Conservation (phyloP, 2,888 invertebrate genomes). For the Globia sparganii region DNA sequence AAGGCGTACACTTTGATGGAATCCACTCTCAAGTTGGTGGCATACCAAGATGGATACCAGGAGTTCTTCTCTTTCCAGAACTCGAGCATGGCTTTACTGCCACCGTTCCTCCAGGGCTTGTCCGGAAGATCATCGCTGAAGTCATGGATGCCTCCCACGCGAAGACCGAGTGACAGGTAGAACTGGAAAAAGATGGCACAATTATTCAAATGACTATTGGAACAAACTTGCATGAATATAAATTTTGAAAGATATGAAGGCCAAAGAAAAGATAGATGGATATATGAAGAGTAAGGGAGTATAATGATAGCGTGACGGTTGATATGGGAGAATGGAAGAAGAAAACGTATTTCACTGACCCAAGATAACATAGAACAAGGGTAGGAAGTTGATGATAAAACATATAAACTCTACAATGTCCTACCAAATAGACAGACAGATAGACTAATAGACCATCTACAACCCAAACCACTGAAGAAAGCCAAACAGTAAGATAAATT, state of each 20-base stretch:
- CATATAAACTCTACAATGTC: no score
- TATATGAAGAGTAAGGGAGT: neutral
- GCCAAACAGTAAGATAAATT: neutral
- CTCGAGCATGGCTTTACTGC: slow-evolving; percentile 91
- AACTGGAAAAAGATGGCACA: slow-evolving; percentile 87
- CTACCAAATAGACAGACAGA: neutral
- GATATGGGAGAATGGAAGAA: no score
- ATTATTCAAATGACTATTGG: neutral
- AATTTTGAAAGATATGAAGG: neutral
- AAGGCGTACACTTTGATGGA: slow-evolving; percentile 91
- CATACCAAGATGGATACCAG: slow-evolving; percentile 92
- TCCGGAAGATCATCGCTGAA: slow-evolving; percentile 91
- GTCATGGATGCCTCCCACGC: slow-evolving; percentile 94
- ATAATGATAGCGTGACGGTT: neutral
- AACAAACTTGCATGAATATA: neutral
- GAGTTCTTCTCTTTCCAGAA: slow-evolving; percentile 92
- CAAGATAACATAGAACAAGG: neutral
- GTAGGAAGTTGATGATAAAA: neutral
- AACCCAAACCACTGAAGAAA: neutral
- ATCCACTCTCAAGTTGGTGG: slow-evolving; percentile 90
- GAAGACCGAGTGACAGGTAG: slow-evolving; percentile 94
- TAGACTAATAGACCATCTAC: neutral
- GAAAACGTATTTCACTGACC: neutral
- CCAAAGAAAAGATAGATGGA: neutral
- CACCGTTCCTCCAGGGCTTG: slow-evolving; percentile 95